A percentile compares a stretch with the other conserved stretches of the same genome.
These are phyloP conservation scores for Agriotes lineatus DNA, from an alignment of 2,888 invertebrate species.

Conservation along the genomic window DNA sequence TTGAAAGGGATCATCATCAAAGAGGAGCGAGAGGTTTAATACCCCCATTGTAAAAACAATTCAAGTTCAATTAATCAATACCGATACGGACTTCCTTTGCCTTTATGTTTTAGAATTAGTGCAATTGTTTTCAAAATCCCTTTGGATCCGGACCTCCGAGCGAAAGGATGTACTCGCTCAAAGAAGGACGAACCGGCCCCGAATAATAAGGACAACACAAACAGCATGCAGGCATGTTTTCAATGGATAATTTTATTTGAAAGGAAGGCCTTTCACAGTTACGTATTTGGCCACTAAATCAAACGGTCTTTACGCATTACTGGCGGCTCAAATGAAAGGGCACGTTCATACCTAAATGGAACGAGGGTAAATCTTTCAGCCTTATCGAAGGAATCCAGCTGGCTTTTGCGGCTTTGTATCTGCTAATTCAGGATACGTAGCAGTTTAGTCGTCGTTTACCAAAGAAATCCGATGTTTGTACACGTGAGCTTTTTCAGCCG, in stretches of 20 bases:
- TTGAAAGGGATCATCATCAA: conserved; percentile 41
- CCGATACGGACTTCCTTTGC: conserved; percentile 22
- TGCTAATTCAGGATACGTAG: conserved; percentile 62
- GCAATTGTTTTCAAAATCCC: conserved; percentile 33
- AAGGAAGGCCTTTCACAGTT: conserved; percentile 58
- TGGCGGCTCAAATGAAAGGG: conserved; percentile 60
- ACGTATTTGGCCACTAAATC: conserved; percentile 60
- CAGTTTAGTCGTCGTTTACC: conserved; percentile 53
- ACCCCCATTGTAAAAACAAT: conserved; percentile 32
- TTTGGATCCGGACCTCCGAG: not conserved
- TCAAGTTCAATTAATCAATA: conserved; percentile 37
- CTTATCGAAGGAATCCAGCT: conserved; percentile 63
- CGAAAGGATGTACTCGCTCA: conserved; percentile 15
- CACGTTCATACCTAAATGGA: conserved; percentile 60
- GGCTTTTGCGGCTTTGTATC: conserved; percentile 63
- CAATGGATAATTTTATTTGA: conserved; percentile 44
- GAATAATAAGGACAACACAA: conserved; percentile 27
- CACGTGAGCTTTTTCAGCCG: conserved; percentile 46
- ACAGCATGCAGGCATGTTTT: conserved; percentile 30
- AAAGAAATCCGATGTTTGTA: conserved; percentile 53
- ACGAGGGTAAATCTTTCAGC: conserved; percentile 63
- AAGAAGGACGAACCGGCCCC: conserved; percentile 21
- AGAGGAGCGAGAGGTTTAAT: conserved; percentile 36
- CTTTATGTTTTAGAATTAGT: conserved; percentile 33
- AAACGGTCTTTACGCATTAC: conserved; percentile 58